Evolutionary conservation across 2,113 vertebrate genomes (phyloP), one percentile per base, ranked within the genome.

Genomic region (Bos indicus): DNA sequence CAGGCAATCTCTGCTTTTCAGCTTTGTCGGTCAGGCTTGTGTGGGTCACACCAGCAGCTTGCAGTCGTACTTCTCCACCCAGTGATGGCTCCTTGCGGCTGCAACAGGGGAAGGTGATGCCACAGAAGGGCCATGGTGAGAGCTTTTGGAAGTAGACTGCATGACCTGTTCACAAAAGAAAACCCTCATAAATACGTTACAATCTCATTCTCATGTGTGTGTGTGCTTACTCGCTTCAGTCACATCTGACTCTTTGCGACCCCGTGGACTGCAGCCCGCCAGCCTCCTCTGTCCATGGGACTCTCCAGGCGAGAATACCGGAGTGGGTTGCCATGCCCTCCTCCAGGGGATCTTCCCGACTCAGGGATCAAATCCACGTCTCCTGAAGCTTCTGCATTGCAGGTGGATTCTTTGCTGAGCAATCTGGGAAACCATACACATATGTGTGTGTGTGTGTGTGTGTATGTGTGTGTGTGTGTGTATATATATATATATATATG

Each of bases 1-100:
- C 21, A 92, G 93, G 60, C 64, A 30, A 59, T 16, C 56, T 95
- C 74, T 78, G 93, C 93, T 88, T 60, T 23, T 71, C 84, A 62
- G 82, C 3, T 25, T 5, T 30, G 51, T 28, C 21, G 30, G 0
- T 81, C 78, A 33, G 87, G 51, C 52, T 28, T 56, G 77, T 46
- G 62, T 21, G 43, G 57, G 16, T 86, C 60, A 60, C 17, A 56
- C 33, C 23, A 48, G 43, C 28, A 52, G n/a, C 71, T 67, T 67
- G 26, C 33, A n/a, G 1, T 33, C 0, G 0, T 12, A 23, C 33
- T 46, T 90, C 78, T 57, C 82, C 51, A 93, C 54, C 81, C 36
- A 36, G 28, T 6, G 57, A 67, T 40, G 23, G 57, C 60, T 88
- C 14, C 54, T 92, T 36, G 17, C 28, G 19, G 5, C 25, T 48